Percentiles rank a stretch among this genome's conserved stretches.
Evolutionary conservation across 1,140 invertebrate genomes (phyloP).

Genomic region (Lasioglossum baleicum): DNA sequence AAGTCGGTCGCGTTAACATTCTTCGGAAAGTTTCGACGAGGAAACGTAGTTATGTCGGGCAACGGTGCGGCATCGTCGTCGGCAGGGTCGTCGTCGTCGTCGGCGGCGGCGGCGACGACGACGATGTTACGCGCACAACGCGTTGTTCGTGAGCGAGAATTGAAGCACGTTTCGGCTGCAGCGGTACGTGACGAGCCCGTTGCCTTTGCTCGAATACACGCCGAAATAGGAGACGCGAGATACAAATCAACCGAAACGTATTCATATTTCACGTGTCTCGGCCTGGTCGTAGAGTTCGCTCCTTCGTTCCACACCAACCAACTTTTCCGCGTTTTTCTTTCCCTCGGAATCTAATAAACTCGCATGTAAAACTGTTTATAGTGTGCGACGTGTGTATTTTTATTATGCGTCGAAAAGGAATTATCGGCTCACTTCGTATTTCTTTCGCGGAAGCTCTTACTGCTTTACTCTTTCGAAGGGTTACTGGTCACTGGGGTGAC

Average conservation of each 20-base stretch:
- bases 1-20: conserved; percentile 52
- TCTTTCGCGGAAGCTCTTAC: neutral
- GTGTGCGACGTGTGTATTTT: conserved; percentile 15
- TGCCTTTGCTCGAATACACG: conserved; percentile 46
- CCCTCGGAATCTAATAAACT: conserved; percentile 56
- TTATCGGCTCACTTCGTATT: neutral
- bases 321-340: conserved; percentile 30
- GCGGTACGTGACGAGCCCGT: conserved; percentile 57
- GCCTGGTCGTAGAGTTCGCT: neutral
- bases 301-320: conserved; percentile 20
- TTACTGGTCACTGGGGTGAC: too few species aligned
- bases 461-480: neutral
- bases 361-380: conserved; percentile 34
- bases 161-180: conserved; percentile 67
- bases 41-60: conserved; percentile 32
- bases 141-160: conserved; percentile 54
- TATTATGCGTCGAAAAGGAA: conserved; percentile 3
- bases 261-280: conserved; percentile 54
- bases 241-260: conserved; percentile 64
- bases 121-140: conserved; percentile 26
- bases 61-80: neutral
- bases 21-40: conserved; percentile 35
- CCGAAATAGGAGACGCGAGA: conserved; percentile 54
- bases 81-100: neutral
- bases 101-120: neutral